Evolutionary conservation across 2,113 vertebrate genomes (phyloP).

Genomic region (Gadus chalcogrammus): DNA sequence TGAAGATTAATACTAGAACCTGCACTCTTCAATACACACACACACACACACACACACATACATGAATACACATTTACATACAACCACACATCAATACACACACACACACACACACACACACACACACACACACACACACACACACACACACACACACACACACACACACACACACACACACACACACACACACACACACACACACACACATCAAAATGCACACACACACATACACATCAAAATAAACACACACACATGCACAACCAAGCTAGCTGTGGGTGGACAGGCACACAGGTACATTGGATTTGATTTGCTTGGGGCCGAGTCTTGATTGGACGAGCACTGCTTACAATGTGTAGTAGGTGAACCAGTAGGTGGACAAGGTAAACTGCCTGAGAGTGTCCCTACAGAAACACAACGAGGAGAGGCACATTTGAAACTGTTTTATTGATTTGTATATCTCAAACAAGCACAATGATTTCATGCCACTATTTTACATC

Average conservation of each 20-base stretch:
- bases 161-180: too few species aligned
- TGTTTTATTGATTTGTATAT: neutral
- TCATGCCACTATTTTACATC: too few species aligned
- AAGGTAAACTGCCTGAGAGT: slow-evolving; percentile 60
- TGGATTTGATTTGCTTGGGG: neutral
- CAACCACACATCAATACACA: too few species aligned
- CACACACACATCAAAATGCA: too few species aligned
- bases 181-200: too few species aligned
- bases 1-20: slow-evolving; percentile 61
- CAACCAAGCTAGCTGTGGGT: neutral
- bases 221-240: too few species aligned
- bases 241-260: too few species aligned
- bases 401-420: slow-evolving; percentile 48
- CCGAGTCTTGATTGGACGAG: neutral
- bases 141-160: too few species aligned
- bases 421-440: slow-evolving; percentile 2
- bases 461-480: too few species aligned
- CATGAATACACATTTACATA: too few species aligned
- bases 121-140: too few species aligned
- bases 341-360: slow-evolving; percentile 73
- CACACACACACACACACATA: slow-evolving; percentile 19
- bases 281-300: slow-evolving; percentile 17
- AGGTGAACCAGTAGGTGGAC: slow-evolving; percentile 68
- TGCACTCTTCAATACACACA: slow-evolving; percentile 53
- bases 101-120: too few species aligned